Evolutionary conservation across 2,797 vertebrate species (phyloP), one percentile per base, ranked within the genome.

Genomic region (Cercopithecus mitis): DNA sequence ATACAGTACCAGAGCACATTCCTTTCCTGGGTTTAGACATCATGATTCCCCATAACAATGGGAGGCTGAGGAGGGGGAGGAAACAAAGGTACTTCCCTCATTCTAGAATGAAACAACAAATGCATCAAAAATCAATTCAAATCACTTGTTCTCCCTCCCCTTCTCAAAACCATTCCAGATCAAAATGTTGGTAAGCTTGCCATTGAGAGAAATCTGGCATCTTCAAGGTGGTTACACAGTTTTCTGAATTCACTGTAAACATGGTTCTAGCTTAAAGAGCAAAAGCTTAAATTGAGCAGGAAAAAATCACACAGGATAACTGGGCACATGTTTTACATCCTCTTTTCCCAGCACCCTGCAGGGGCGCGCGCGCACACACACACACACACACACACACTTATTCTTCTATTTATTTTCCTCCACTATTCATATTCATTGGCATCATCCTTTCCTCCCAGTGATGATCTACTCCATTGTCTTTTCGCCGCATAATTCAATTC

Each of bases 391-490:
- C 73, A 85, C 45, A 80, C 75, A 75, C 96, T 83, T 64, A 95
- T 90, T 97, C 97, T 97, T 97, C 96, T 98, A 87, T 97, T 98
- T 97, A 98, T 98, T 97, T 92, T 88, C 95, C 96, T 97, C 95
- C 96, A 91, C 88, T 91, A 92, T 97, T 97, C 96, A 97, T 94
- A 98, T 92, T 91, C 96, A 90, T 82, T 97, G 97, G 98, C 97
- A 97, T 95, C 96, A 80, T 75, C 85, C 97, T 97, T 95, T 55
- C 88, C 96, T 95, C 97, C 81, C 96, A 87, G 95, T 55, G 95
- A 97, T 98, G 97, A 97, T 97, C 94, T 84, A 90, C 92, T 91
- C 98, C 93, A 97, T 98, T 98, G 98, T 98, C 95, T 98, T 92
- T 96, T 96, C 50, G 93, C 95, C 82, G 97, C 95, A 95, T 96